Evolutionary conservation across 2,113 vertebrate species (phyloP).

Genomic region (Dromas ardeola): DNA sequence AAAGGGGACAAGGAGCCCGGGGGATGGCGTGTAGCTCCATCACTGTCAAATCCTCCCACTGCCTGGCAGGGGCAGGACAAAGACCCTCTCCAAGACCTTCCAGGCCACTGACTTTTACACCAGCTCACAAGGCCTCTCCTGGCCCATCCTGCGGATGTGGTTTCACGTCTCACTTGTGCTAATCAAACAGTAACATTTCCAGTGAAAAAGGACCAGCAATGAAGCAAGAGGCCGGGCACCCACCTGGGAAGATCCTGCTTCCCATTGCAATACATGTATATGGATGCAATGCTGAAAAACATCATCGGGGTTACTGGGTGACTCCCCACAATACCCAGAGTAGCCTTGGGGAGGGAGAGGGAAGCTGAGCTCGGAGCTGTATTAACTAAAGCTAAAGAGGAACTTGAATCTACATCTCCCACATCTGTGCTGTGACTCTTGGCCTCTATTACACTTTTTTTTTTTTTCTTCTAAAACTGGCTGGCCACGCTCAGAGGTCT

Average conservation of each 20-base stretch:
- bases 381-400: neutral
- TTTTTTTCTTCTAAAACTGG: neutral
- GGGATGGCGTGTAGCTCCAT: neutral
- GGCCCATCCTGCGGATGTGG: neutral
- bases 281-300: neutral
- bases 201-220: neutral
- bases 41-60: neutral
- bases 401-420: neutral
- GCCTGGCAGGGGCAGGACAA: neutral
- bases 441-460: neutral
- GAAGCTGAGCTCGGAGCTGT: neutral
- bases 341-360: neutral
- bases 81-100: neutral
- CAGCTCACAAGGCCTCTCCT: fast-evolving
- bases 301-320: neutral
- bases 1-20: neutral
- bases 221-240: neutral
- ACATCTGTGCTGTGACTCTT: neutral
- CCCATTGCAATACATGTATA: neutral
- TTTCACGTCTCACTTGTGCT: fast-evolving
- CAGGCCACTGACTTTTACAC: neutral
- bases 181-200: neutral
- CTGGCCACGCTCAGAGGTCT: fast-evolving
- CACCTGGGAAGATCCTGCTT: neutral
- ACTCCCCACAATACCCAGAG: neutral